phyloP scores from a whole-genome alignment of 2,113 vertebrate genomes.

The Leucopternis melanops region DNA sequence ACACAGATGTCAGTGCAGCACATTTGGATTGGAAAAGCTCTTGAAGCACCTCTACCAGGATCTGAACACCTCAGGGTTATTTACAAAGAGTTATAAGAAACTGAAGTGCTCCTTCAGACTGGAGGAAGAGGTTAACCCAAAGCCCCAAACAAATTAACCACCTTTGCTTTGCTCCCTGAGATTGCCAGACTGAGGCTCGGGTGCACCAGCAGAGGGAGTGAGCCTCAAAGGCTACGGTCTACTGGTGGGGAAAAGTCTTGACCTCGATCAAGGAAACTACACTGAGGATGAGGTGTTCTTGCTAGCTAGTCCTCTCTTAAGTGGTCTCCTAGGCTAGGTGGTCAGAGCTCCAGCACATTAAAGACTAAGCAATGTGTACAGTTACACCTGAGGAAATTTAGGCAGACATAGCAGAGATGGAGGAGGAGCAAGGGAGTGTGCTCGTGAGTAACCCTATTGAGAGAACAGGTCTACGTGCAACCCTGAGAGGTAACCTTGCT shows the following conservation, averaged over 20 bases:
- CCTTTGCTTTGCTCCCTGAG: background rate
- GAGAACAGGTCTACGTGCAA: background rate
- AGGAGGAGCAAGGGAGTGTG: background rate
- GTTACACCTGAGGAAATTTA: background rate
- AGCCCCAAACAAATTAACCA: background rate
- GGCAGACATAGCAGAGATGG: background rate
- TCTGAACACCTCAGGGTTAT: background rate
- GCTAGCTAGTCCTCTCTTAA: background rate
- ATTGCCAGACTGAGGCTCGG: background rate
- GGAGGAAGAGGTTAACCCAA: background rate
- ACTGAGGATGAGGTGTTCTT: background rate
- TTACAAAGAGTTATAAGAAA: background rate
- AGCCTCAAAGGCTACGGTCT: background rate
- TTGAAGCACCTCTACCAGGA: background rate
- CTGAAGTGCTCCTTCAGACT: rapidly evolving
- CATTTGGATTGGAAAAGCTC: background rate
- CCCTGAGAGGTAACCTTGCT: background rate
- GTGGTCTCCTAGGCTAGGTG: background rate
- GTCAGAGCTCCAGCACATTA: background rate
- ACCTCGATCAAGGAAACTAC: background rate
- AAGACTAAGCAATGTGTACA: background rate
- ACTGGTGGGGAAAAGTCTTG: background rate
- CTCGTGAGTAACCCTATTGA: background rate
- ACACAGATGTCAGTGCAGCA: background rate
- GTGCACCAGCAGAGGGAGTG: slow-evolving; percentile 56